Evolutionary conservation across 1,140 invertebrate genomes (phyloP).

Genomic region (Zelostemma sp.): DNA sequence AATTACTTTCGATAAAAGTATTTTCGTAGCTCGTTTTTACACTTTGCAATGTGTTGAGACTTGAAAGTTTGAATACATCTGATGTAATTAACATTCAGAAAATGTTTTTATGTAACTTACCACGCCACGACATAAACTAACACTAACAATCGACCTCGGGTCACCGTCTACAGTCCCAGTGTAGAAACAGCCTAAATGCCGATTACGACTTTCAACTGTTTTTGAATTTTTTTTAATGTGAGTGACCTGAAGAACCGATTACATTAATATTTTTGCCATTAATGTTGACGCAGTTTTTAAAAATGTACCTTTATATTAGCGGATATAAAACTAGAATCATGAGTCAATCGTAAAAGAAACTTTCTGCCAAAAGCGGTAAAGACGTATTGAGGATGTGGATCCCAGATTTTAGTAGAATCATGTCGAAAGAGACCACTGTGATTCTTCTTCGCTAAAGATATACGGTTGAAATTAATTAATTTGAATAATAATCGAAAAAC

Average conservation of each 20-base stretch:
- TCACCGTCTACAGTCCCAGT: constrained; percentile 78
- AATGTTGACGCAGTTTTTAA: no score
- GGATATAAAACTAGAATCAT: constrained; percentile 73
- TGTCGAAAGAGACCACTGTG: constrained; percentile 77
- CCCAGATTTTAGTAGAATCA: constrained; percentile 75
- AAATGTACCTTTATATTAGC: constrained; percentile 69
- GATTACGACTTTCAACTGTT: constrained; percentile 65
- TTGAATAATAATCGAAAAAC: background rate
- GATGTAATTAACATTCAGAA: no score
- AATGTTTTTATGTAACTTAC: constrained; percentile 70
- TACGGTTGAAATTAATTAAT: background rate
- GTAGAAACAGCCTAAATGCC: constrained; percentile 77
- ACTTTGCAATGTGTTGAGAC: no score
- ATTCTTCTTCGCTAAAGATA: constrained; percentile 57
- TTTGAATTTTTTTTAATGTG: constrained; percentile 72
- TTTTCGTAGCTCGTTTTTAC: no score
- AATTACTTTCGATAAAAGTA: no score
- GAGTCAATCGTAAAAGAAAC: constrained; percentile 72
- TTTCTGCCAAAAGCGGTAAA: constrained; percentile 74
- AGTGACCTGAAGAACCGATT: constrained; percentile 67
- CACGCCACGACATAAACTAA: constrained; percentile 84
- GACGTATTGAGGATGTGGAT: constrained; percentile 80
- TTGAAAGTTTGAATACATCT: no score
- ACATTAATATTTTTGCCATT: background rate
- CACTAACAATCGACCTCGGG: constrained; percentile 74